These are phyloP conservation scores for Dicentrarchus labrax DNA, from an alignment of 2,113 vertebrate genomes.

Conservation along the genomic window DNA sequence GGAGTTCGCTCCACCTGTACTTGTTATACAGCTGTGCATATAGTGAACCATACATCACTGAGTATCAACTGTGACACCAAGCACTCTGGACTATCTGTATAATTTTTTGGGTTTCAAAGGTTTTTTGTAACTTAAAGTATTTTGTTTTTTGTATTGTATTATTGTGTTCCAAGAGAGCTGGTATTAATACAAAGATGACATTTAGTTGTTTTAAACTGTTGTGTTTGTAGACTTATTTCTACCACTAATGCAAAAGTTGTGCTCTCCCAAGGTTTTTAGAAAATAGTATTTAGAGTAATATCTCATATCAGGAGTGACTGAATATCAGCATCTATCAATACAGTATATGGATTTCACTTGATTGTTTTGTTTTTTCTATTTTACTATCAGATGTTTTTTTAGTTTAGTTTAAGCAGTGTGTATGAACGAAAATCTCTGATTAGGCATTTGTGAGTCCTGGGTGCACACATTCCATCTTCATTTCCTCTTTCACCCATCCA, in stretches of 20 bases:
- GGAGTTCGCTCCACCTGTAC: not conserved
- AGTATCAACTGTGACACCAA: not conserved
- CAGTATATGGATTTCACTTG: not conserved
- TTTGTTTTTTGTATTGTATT: not conserved
- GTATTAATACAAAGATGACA: not conserved
- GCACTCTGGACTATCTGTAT: not conserved
- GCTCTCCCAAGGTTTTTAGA: no score
- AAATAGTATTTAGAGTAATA: no score
- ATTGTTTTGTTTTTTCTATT: not conserved
- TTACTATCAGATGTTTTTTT: not conserved
- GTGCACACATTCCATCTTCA: not conserved
- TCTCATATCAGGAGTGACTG: not conserved
- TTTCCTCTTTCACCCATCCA: not conserved
- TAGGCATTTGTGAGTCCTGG: not conserved
- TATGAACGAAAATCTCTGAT: conserved; percentile 7
- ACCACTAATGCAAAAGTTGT: no score
- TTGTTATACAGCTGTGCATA: not conserved
- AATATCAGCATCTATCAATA: not conserved
- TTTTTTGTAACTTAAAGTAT: not conserved
- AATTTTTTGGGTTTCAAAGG: no score
- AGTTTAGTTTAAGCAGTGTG: not conserved
- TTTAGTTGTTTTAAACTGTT: not conserved
- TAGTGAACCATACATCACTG: not conserved
- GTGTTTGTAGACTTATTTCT: not conserved
- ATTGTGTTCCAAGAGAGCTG: not conserved